Evolutionary conservation across 2,888 invertebrate species (phyloP), one percentile per base, ranked within the genome.

Genomic region (Eudasyphora cyanicolor): DNA sequence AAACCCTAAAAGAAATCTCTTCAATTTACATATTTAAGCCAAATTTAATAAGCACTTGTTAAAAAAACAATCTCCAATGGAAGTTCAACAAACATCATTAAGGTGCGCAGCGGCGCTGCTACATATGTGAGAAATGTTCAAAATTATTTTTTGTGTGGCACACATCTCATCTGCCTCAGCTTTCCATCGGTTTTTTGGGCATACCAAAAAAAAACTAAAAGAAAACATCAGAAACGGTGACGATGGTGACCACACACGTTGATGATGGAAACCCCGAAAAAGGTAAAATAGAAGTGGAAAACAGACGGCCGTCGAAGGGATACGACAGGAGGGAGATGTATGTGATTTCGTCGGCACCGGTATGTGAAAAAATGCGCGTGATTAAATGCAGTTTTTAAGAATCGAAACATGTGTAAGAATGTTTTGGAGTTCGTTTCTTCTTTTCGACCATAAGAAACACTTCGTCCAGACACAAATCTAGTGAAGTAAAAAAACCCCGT

Each of bases 21-120:
- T 71, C 70, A 83, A 83, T 83, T 83, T 83, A 83, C 83, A 80
- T 80, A 80, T 64, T 80, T 77, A 64, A 80, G 83, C 64, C 77
- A 83, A 83, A 83, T 80, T 80, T 83, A 78, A 80, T 83, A 83
- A 83, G 74, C 75, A 80, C 80, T 80, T 80, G 83, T 83, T 80
- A 83, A 80, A 83, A 79, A 69, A 49, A 69, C 62, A n/a, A 42
- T 19, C 35, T n/a, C 64, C 2, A 64, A 8, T 19, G 64, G 21
- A 64, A 64, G 21, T 64, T 71, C 35, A 32, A 21, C 54, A 4
- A 54, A 76, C 17, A 70, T 67, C 67, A 67, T 67, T 67, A 67
- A 4, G 67, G 35, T 12, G 29, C 60, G 29, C n/a, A 7, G 14
- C 54, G 21, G 54, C 5, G 54, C 54, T 19, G 54, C 54, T 54